Percentiles rank a stretch among this genome's conserved stretches.
phyloP scores from a whole-genome alignment of 2,888 invertebrate species.

The Xestia c-nigrum region DNA sequence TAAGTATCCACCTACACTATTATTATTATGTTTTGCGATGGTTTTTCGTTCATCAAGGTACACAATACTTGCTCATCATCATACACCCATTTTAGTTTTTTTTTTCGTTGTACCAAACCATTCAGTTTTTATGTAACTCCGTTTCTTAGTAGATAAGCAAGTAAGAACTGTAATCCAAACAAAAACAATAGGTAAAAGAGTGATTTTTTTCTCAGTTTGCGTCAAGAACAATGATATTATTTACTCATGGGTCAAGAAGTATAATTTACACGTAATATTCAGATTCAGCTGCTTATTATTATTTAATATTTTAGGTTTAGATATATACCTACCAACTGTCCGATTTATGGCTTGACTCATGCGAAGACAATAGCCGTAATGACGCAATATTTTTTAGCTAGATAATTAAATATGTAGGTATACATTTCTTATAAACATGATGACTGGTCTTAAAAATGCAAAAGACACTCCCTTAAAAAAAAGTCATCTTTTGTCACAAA shows the following conservation, averaged over 20 bases:
- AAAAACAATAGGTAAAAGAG: neutral
- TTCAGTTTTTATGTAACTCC: neutral
- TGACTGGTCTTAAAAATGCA: neutral
- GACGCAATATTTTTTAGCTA: neutral
- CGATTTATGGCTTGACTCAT: neutral
- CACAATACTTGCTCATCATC: neutral
- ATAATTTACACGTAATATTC: neutral
- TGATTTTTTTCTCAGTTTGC: neutral
- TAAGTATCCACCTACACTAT: neutral
- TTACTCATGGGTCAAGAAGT: neutral
- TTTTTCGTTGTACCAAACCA: constrained; percentile 3
- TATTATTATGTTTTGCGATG: neutral
- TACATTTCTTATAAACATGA: neutral
- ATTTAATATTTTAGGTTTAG: neutral
- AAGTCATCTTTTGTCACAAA: neutral
- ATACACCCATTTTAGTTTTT: neutral
- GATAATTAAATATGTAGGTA: neutral
- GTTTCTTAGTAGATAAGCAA: neutral
- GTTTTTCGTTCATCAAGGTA: neutral
- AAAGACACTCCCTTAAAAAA: neutral
- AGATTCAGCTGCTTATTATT: neutral
- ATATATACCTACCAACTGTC: neutral
- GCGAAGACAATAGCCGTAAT: neutral
- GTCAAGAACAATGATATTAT: neutral
- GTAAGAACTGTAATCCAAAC: neutral